Evolutionary conservation across 2,797 vertebrate species (phyloP), one percentile per base, ranked within the genome.

Genomic region (Gambelia wislizenii): DNA sequence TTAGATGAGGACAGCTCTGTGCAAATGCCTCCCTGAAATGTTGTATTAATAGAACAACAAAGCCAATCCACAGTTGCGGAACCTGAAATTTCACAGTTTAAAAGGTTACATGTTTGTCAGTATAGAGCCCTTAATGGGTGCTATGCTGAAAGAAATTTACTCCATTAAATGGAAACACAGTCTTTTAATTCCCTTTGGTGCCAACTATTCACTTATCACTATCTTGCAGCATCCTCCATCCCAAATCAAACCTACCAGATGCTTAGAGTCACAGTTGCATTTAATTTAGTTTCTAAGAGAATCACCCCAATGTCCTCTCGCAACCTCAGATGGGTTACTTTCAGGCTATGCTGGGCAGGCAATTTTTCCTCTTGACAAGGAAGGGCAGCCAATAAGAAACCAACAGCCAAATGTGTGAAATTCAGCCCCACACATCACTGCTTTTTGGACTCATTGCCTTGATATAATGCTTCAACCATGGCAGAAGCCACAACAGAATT

Each of bases 241-340:
- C 84, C 94, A 96, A 94, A 96, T 96, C 94, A 96, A 95, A 96
- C 92, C 94, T 96, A 95, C 91, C 95, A 96, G 91, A 89, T 95
- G 90, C 91, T 92, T 89, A 14, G 30, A 94, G 92, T 93, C 91
- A 86, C 83, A 91, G 85, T 87, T 95, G 90, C 92, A 92, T 96
- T 95, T 95, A 94, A 96, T 95, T 95, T 93, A 94, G 93, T 94
- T 91, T 91, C 91, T 94, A 94, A 93, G 93, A 94, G 91, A 86
- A 0, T 88, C 89, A 87, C 91, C 91, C 94, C 56, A 7, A 84
- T 83, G 86, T 78, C 92, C 91, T 89, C 91, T 94, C 88, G 93
- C 92, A 83, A 52, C 89, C 0, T 0, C 90, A 89, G 93, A 93
- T 92, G 93, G 91, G 87, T 93, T 94, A 91, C 88, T 94, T 95